phyloP scores from a whole-genome alignment of 1,140 invertebrate genomes.

The Calosoma granatense region DNA sequence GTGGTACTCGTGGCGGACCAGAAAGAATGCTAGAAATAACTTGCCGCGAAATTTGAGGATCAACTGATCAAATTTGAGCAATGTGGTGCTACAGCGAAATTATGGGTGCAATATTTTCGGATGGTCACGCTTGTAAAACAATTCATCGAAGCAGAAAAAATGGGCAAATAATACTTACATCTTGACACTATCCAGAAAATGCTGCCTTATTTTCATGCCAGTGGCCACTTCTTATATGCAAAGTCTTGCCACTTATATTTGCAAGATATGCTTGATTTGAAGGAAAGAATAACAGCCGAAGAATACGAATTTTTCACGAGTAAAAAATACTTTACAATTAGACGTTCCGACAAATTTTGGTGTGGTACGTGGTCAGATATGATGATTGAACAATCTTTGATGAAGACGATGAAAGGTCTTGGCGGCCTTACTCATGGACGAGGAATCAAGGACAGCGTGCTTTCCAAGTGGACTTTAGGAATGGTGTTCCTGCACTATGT shows the following conservation, averaged over 20 bases:
- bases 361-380: constrained; percentile 34
- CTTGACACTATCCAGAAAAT: constrained; percentile 26
- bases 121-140: constrained; percentile 23
- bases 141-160: constrained; percentile 27
- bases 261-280: no score
- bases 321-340: constrained; percentile 29
- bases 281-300: no score
- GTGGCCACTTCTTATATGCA: constrained; percentile 28
- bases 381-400: constrained; percentile 32
- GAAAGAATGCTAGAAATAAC: no score
- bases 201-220: constrained; percentile 33
- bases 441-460: constrained; percentile 17
- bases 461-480: constrained; percentile 18
- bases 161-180: constrained; percentile 29
- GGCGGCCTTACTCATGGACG: constrained; percentile 24
- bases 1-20: no score
- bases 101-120: constrained; percentile 30
- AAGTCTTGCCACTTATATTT: constrained; percentile 30
- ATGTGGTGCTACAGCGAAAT: constrained; percentile 20
- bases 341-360: constrained; percentile 31
- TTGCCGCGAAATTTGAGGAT: no score
- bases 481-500: constrained; percentile 15
- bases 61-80: no score
- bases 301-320: no score
- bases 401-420: constrained; percentile 29